Percentiles rank a stretch among this genome's conserved stretches.
These are phyloP conservation scores for Drosophila arawakana DNA, from an alignment of 1,140 invertebrate genomes.

Conservation along the genomic window DNA sequence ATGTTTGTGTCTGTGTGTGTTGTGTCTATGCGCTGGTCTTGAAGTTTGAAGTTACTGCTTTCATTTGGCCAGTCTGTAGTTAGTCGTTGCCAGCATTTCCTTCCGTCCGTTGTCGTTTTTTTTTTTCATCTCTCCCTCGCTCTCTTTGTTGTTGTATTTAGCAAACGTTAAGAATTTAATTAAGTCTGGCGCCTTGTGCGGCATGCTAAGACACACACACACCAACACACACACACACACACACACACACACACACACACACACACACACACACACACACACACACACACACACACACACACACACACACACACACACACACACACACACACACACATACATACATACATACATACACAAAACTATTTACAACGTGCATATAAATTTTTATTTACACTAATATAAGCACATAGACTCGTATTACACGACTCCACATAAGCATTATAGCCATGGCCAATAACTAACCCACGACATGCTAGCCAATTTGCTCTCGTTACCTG, in stretches of 20 bases:
- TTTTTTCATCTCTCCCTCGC: not conserved
- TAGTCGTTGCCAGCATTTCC: constrained; percentile 34
- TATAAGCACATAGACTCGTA: not conserved
- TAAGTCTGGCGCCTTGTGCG: constrained; percentile 56
- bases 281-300: constrained; percentile 1
- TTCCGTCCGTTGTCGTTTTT: not conserved
- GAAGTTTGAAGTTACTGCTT: constrained; percentile 79
- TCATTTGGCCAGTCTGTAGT: constrained; percentile 60
- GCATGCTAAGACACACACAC: constrained; percentile 27
- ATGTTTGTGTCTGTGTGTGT: constrained; percentile 5
- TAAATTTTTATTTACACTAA: constrained; percentile 15
- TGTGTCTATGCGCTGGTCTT: constrained; percentile 33
- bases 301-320: constrained; percentile 23
- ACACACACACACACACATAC: constrained; percentile 6
- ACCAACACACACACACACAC: not conserved
- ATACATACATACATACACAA: not conserved
- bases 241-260: constrained; percentile 1
- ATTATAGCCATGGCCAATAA: not conserved
- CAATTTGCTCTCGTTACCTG: constrained; percentile 3
- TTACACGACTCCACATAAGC: not conserved
- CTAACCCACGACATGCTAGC: not conserved
- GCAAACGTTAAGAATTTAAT: constrained; percentile 75
- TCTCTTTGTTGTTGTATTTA: constrained; percentile 23
- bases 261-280: constrained; percentile 1
- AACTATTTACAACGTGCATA: constrained; percentile 18